Base-by-base conservation (phyloP, 2,113 vertebrate genomes). In the Percina caprodes region DNA sequence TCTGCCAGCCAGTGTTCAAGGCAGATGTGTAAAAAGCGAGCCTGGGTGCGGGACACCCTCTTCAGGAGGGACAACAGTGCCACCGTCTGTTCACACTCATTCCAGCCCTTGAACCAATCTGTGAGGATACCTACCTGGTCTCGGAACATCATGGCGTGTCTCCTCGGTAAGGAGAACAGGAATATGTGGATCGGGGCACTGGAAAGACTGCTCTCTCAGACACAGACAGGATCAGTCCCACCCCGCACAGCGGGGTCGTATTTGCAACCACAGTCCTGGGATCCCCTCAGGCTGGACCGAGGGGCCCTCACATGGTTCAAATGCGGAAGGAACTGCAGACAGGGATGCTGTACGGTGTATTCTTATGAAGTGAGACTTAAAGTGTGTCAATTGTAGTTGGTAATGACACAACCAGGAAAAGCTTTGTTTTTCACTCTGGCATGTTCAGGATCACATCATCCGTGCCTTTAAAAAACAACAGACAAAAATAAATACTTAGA, bases 61-160 rank as follows among this genome's bases (percentile, higher is more conserved):
- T 98, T 98, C 89, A 99, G 94, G 88, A 99, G 96, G 4, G 97
- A 97, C 66, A 99, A 93, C 82, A 99, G 95, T 33, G 98, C 98
- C 93, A 99, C 98, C 4, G 98, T 99, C 94, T 99, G 98, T 90
- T 99, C 98, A 73, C 98, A 99, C 93, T 99, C 98, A 79, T 98
- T 99, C 98, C 98, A 99, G 92, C 96, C 96, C 88, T 97, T 97
- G 92, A 99, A 99, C 97, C 98, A 99, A 88, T 97, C 97, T 68
- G 97, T 96, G 69, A 99, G 94, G 90, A 98, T 96, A 93, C 97
- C 96, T 90, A 99, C 97, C 94, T 99, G 98, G 94, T 99, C 98
- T 94, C 98, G 96, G 97, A 99, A 99, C 97, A 98, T 99, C 97
- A 99, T 98, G 96, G 94, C 96, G 95, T 89, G 94, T 85, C 91